Percentiles rank a stretch among this genome's conserved stretches.
Conservation (phyloP, 2,888 invertebrate species). For the Carpatolechia fugitivella region DNA sequence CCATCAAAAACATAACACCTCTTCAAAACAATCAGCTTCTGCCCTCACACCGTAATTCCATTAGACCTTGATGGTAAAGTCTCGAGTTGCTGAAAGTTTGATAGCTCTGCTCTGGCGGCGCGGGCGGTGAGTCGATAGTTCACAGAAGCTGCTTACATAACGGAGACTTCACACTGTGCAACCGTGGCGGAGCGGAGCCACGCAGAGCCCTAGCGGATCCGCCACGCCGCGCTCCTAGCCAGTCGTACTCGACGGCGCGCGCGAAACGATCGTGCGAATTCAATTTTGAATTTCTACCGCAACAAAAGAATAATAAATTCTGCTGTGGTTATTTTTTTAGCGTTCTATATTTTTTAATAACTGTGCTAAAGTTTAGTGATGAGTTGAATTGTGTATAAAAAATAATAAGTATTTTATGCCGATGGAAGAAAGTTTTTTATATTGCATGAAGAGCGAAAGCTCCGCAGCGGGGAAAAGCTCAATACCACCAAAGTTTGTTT, state of each 20-base stretch:
- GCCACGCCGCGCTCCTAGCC: slow-evolving; percentile 34
- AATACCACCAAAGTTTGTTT: slow-evolving; percentile 27
- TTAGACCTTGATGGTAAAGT: slow-evolving; percentile 11
- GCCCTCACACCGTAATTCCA: neutral
- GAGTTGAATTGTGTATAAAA: too few relatives aligned
- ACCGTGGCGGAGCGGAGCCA: slow-evolving; percentile 24
- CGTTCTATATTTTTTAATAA: too few relatives aligned
- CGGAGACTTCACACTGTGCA: slow-evolving; percentile 24
- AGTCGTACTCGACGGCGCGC: slow-evolving; percentile 57
- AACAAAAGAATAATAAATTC: neutral
- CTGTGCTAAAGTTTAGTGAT: too few relatives aligned
- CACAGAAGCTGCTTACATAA: slow-evolving; percentile 36
- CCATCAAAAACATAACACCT: too few relatives aligned
- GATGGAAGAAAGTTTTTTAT: slow-evolving; percentile 47
- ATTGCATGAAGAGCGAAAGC: slow-evolving; percentile 36
- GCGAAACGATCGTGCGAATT: slow-evolving; percentile 46
- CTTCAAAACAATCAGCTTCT: neutral
- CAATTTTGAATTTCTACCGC: slow-evolving; percentile 12
- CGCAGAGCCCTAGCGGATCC: slow-evolving; percentile 19
- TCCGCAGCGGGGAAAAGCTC: slow-evolving; percentile 6
- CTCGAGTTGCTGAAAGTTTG: slow-evolving; percentile 34
- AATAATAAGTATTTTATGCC: too few relatives aligned
- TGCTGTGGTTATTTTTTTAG: too few relatives aligned
- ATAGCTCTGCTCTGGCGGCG: slow-evolving; percentile 28
- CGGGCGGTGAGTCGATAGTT: slow-evolving; percentile 39